phyloP scores from a whole-genome alignment of 2,797 vertebrate species.

The Sparidentex hasta region DNA sequence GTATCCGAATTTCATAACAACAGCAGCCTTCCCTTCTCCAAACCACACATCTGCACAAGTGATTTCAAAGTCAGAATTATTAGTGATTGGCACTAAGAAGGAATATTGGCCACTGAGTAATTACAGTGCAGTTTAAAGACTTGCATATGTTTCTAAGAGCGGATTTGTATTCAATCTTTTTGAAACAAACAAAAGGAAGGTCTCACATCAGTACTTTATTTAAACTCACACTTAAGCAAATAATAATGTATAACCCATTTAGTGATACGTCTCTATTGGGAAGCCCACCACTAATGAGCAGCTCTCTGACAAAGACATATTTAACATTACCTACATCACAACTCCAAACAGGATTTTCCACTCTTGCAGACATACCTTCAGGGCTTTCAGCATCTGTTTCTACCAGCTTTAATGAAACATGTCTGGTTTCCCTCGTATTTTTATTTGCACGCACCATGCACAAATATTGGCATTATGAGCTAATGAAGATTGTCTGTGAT shows the following conservation, averaged over 20 bases:
- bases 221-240: neutral
- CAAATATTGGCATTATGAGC: slow-evolving; percentile 59
- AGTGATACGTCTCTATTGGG: neutral
- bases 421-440: slow-evolving; percentile 11
- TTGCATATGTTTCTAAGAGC: neutral
- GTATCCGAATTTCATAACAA: neutral
- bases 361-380: slow-evolving; percentile 4
- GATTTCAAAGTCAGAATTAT: neutral
- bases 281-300: neutral
- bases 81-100: no score
- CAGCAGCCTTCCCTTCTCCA: neutral
- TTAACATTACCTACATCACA: slow-evolving; percentile 1
- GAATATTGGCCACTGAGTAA: neutral
- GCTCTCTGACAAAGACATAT: neutral
- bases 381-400: slow-evolving; percentile 24
- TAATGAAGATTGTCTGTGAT: slow-evolving; percentile 71
- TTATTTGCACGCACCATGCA: slow-evolving; percentile 23
- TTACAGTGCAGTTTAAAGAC: neutral
- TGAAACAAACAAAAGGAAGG: slow-evolving; percentile 4
- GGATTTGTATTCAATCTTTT: neutral
- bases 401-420: slow-evolving; percentile 16
- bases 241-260: neutral
- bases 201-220: neutral
- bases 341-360: neutral
- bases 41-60: neutral